phyloP scores from a whole-genome alignment of 2,888 invertebrate species.

The Caradrina clavipalpis region DNA sequence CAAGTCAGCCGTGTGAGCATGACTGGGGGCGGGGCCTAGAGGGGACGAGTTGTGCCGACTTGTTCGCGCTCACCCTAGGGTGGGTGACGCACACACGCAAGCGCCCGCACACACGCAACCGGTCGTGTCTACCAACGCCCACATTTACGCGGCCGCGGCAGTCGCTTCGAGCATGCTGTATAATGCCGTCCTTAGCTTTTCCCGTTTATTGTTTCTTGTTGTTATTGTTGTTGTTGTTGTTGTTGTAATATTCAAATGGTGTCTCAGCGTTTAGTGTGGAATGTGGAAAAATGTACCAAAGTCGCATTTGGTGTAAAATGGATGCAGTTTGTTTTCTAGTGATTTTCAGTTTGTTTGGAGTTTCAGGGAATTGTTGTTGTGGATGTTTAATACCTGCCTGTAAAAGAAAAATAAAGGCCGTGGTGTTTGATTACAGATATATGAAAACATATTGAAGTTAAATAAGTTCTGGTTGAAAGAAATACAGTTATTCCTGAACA shows the following conservation, averaged over 20 bases:
- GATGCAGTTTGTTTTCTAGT: constrained; percentile 61
- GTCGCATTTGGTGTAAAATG: constrained; percentile 36
- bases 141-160: constrained; percentile 61
- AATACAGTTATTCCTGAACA: background rate
- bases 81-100: constrained; percentile 80
- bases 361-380: constrained; percentile 7
- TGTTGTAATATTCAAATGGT: constrained; percentile 44
- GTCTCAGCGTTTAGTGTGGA: constrained; percentile 43
- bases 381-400: constrained; percentile 19
- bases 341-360: constrained; percentile 28
- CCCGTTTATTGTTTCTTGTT: constrained; percentile 54
- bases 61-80: constrained; percentile 78
- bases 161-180: constrained; percentile 65
- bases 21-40: constrained; percentile 84
- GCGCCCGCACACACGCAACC: constrained; percentile 62
- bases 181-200: constrained; percentile 63
- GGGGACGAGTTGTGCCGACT: constrained; percentile 71
- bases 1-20: constrained; percentile 91
- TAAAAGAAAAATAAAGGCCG: constrained; percentile 29
- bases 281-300: constrained; percentile 35
- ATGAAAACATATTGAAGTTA: background rate
- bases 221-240: constrained; percentile 23
- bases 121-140: constrained; percentile 65
- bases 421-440: background rate
- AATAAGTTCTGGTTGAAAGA: background rate